These are phyloP conservation scores for Phymastichus coffea DNA, from an alignment of 1,140 invertebrate genomes.

Conservation along the genomic window DNA sequence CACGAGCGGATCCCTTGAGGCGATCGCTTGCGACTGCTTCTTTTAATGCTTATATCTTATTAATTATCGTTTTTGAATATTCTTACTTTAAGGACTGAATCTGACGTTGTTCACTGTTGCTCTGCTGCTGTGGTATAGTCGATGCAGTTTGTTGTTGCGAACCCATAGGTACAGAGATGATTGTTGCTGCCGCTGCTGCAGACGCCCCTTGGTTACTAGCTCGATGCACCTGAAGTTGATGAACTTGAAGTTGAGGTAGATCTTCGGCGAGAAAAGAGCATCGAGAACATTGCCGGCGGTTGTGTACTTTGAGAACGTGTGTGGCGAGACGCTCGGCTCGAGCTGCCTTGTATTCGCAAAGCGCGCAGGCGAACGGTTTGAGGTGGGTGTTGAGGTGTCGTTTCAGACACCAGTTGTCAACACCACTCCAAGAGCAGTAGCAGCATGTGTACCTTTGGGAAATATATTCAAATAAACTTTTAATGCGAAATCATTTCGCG, in stretches of 20 bases:
- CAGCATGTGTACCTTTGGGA: constrained; percentile 71
- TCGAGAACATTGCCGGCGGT: constrained; percentile 83
- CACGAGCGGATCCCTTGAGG: no score
- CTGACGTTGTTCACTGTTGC: constrained; percentile 38
- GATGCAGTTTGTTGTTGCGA: constrained; percentile 12
- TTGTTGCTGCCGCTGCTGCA: constrained; percentile 21
- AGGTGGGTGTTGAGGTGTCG: constrained; percentile 88
- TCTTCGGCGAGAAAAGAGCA: constrained; percentile 85
- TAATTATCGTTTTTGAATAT: neutral
- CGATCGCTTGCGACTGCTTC: no score
- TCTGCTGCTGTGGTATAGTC: constrained; percentile 13
- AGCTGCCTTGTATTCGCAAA: constrained; percentile 90
- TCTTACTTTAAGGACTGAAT: constrained; percentile 41
- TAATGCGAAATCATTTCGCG: no score
- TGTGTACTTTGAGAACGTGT: constrained; percentile 88
- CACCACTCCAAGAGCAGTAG: constrained; percentile 87
- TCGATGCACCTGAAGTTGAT: constrained; percentile 63
- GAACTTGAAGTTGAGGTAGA: constrained; percentile 70
- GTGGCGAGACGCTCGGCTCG: constrained; percentile 82
- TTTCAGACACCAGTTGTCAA: constrained; percentile 92
- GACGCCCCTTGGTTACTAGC: constrained; percentile 27
- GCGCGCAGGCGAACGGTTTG: constrained; percentile 83
- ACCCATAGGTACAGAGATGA: no score
- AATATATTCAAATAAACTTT: constrained; percentile 30
- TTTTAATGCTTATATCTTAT: no score